Percentiles rank a stretch among this genome's conserved stretches.
Conservation (phyloP, 2,888 invertebrate species). For the Dioctria linearis region DNA sequence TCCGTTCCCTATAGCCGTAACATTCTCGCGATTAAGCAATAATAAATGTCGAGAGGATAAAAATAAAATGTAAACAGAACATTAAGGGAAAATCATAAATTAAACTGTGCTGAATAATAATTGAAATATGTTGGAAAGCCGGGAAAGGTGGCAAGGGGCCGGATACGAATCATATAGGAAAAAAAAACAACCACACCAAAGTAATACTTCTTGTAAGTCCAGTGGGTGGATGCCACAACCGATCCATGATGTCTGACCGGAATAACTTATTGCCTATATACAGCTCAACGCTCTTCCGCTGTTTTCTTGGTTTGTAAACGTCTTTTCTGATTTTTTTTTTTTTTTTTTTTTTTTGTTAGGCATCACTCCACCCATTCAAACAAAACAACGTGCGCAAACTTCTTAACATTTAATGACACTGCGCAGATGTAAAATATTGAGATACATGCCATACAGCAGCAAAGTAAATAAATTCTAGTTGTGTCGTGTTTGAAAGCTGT, state of each 20-base stretch:
- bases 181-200: not conserved
- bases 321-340: not conserved
- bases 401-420: not conserved
- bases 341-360: not conserved
- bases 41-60: conserved; percentile 35
- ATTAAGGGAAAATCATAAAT: conserved; percentile 34
- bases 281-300: conserved; percentile 11
- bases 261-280: not conserved
- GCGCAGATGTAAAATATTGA: not conserved
- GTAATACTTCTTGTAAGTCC: not conserved
- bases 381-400: not conserved
- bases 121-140: not conserved
- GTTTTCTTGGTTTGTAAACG: not conserved
- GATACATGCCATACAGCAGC: not conserved
- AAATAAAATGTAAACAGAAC: conserved; percentile 49
- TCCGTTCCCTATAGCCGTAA: not conserved
- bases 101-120: conserved; percentile 22
- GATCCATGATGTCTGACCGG: conserved; percentile 17
- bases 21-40: conserved; percentile 22
- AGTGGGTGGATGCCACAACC: conserved; percentile 34
- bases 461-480: not conserved
- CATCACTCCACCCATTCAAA: not conserved
- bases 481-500: conserved; percentile 19
- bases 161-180: not conserved
- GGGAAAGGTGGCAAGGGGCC: not conserved